Conservation (phyloP, 2,113 vertebrate genomes). For the Chaetodon trifascialis region DNA sequence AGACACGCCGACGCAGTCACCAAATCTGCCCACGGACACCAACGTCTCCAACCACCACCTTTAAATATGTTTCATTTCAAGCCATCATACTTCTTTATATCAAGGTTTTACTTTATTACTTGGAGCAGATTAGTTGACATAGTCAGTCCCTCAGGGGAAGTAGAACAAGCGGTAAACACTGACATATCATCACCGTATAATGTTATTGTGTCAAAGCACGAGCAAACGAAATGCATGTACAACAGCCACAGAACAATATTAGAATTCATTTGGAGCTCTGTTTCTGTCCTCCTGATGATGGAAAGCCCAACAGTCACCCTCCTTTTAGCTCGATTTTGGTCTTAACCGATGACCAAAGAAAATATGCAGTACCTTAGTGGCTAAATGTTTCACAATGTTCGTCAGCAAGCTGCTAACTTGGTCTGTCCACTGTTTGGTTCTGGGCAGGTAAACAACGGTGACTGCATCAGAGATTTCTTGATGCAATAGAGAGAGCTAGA, state of each 20-base stretch:
- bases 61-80: neutral
- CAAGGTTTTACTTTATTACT: neutral
- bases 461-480: neutral
- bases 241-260: neutral
- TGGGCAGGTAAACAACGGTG: neutral
- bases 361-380: neutral
- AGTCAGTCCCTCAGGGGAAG: too few species aligned
- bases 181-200: too few species aligned
- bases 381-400: neutral
- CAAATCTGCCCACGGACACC: conserved; percentile 21
- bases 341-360: neutral
- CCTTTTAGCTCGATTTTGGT: neutral
- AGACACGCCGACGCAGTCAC: conserved; percentile 28
- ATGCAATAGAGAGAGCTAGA: neutral
- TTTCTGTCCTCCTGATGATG: neutral
- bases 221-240: neutral
- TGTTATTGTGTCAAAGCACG: neutral
- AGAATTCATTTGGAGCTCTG: neutral
- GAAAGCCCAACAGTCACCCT: neutral
- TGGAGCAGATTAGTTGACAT: neutral
- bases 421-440: neutral
- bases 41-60: neutral
- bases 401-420: neutral
- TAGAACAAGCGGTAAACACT: too few species aligned
- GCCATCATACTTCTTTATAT: neutral